Conservation (phyloP, 2,797 vertebrate genomes). For the Yasuhikotakia modesta region DNA sequence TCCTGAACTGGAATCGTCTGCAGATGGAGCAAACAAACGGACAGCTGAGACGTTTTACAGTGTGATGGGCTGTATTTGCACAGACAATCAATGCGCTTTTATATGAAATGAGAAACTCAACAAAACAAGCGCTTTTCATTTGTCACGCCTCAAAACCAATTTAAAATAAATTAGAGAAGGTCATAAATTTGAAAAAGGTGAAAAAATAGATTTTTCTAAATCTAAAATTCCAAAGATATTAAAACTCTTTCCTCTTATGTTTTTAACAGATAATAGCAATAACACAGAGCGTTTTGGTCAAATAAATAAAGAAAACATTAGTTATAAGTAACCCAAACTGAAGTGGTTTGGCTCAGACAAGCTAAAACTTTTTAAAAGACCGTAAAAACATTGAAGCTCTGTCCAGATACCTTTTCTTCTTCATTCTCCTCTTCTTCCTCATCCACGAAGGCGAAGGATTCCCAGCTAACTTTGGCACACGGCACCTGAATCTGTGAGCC, state of each 20-base stretch:
- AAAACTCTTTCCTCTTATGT: background rate
- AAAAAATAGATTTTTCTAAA: no score
- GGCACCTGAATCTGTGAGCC: constrained; percentile 66
- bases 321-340: background rate
- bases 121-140: no score
- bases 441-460: constrained; percentile 89
- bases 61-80: background rate
- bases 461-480: constrained; percentile 74
- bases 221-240: background rate
- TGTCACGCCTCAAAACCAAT: no score
- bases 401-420: constrained; percentile 72
- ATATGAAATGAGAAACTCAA: background rate
- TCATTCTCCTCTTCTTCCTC: constrained; percentile 84
- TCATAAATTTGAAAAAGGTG: no score
- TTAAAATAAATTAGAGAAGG: no score
- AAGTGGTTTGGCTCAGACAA: background rate
- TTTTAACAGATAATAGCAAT: background rate
- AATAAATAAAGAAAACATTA: background rate
- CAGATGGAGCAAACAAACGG: background rate
- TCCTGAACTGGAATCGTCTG: constrained; percentile 72
- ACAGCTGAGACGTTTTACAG: background rate
- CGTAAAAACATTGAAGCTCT: background rate
- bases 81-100: background rate
- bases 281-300: background rate
- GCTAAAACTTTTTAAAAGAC: background rate